A percentile compares a stretch with the other conserved stretches of the same genome.
These are phyloP conservation scores for Gobionotothen gibberifrons DNA, from an alignment of 2,797 vertebrate genomes.

Conservation along the genomic window DNA sequence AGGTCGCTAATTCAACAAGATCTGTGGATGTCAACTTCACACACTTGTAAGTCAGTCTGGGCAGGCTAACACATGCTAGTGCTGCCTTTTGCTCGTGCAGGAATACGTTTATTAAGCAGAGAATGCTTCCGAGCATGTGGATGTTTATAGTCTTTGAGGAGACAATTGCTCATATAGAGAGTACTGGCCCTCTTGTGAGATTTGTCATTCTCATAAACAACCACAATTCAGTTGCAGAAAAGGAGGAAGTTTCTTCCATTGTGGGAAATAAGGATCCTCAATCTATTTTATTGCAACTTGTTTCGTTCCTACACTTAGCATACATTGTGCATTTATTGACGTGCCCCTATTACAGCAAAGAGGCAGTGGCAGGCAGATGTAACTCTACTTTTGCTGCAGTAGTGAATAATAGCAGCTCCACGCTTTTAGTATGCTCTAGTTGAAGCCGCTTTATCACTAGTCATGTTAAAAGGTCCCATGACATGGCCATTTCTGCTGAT, in stretches of 20 bases:
- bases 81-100: constrained; percentile 4
- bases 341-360: background rate
- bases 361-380: background rate
- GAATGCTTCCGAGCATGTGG: background rate
- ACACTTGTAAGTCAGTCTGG: constrained; percentile 16
- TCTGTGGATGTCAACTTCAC: constrained; percentile 15
- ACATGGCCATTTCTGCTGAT: too few species aligned
- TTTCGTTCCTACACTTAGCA: background rate
- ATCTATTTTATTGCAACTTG: background rate
- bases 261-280: background rate
- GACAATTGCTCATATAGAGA: constrained; percentile 11
- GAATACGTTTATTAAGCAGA: constrained; percentile 22
- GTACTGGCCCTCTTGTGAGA: background rate
- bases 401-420: constrained; percentile 1
- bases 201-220: constrained; percentile 20
- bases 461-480: background rate
- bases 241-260: background rate
- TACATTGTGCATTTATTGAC: constrained; percentile 8
- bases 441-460: background rate
- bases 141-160: constrained; percentile 17
- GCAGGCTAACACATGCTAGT: constrained; percentile 38
- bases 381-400: background rate
- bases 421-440: constrained; percentile 5
- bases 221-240: constrained; percentile 1
- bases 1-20: background rate